Base-by-base conservation (phyloP, 2,113 vertebrate genomes). In the Periophthalmus modestus region DNA sequence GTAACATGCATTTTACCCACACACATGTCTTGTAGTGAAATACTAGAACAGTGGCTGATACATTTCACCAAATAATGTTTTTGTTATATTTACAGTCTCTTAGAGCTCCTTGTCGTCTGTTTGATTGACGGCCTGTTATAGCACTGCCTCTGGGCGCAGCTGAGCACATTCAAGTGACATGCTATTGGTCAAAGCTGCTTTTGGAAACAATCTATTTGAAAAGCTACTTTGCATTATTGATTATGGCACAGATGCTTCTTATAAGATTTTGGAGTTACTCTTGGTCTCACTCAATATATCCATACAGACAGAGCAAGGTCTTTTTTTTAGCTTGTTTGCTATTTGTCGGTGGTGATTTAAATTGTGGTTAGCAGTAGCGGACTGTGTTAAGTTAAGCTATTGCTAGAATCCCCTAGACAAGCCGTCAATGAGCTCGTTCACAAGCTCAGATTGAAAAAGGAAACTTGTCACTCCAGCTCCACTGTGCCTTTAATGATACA, bases 211-310 rank as follows among this genome's bases (percentile, higher is more conserved):
- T 43, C 66, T 1, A 0, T 54, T 14, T 73, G 28, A 55, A 57
- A 15, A 28, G 54, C 52, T 66, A 58, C 54, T 65, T 55, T 72
- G 69, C 47, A 12, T 74, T 77, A 84, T 86, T 77, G 82, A 87
- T 84, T 55, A 24, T 24, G 23, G 23, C 57, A 59, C 23, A 61
- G 47, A 62, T 62, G 52, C 15, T 18, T 33, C 6, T 34, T 62
- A 15, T 34, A 21, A 7, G 9, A 10, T 55, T 19, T 6, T n/a
- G 9, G 7, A 21, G 52, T n/a, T 10, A 7, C 19, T 10, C 19
- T 21, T 55, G 52, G 52, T 55, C 52, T 55, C 52, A 7, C 50
- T 52, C 18, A 52, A 52, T 6, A 16, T 50, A 1, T 50, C 48
- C 15, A 18, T 50, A 50, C 15, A 18, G 15, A 50, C 15, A 18